phyloP scores from a whole-genome alignment of 2,797 vertebrate species.

The Steatocranus sp. region DNA sequence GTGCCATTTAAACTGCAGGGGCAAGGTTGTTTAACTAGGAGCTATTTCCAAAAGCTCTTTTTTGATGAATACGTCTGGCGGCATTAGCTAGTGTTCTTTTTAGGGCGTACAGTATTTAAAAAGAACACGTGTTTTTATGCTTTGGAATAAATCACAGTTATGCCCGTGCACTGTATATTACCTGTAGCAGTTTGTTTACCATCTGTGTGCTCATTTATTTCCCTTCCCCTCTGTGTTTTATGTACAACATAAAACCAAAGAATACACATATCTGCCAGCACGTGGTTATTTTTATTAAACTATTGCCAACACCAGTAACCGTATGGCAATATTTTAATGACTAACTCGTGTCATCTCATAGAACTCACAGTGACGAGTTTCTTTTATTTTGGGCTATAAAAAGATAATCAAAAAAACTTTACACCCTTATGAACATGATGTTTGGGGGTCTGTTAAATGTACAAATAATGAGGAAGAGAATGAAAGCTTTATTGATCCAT shows the following conservation, averaged over 20 bases:
- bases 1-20: slow-evolving; percentile 30
- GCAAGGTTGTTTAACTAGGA: slow-evolving; percentile 43
- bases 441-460: neutral
- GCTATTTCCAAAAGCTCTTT: slow-evolving; percentile 30
- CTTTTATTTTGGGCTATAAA: neutral
- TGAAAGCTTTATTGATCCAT: neutral
- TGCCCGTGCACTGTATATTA: neutral
- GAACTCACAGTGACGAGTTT: neutral
- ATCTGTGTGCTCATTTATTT: slow-evolving; percentile 1
- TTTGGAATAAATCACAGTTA: slow-evolving; percentile 9
- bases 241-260: slow-evolving; percentile 9
- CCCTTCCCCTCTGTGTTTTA: neutral
- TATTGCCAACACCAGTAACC: neutral
- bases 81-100: neutral
- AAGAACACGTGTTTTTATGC: slow-evolving; percentile 3
- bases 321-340: neutral
- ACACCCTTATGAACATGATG: neutral
- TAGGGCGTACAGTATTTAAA: neutral
- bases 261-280: neutral
- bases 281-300: slow-evolving; percentile 14
- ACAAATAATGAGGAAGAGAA: neutral
- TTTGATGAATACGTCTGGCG: slow-evolving; percentile 12
- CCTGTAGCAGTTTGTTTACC: neutral
- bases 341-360: slow-evolving; percentile 4
- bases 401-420: neutral